Percentiles rank a stretch among this genome's conserved stretches.
phyloP scores from a whole-genome alignment of 2,888 invertebrate genomes.

The Harmothoe impar region DNA sequence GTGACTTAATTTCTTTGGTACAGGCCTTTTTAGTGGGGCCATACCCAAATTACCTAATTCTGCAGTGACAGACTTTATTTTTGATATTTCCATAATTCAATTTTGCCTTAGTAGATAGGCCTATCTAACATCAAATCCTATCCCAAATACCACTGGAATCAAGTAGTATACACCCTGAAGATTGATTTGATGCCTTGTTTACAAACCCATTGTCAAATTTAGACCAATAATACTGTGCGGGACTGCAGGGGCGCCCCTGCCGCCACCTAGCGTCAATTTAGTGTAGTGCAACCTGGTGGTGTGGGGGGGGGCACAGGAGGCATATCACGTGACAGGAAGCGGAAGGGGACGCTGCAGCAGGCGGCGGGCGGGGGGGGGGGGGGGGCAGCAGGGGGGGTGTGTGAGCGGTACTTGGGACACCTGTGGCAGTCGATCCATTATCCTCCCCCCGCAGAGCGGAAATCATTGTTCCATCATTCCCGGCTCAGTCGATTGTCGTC shows the following conservation, averaged over 20 bases:
- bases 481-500: conserved; percentile 2
- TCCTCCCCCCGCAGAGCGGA: conserved; percentile 26
- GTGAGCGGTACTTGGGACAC: neutral
- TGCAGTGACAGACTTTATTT: neutral
- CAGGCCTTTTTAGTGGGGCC: no score
- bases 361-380: neutral
- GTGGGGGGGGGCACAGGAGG: neutral
- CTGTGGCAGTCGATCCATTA: conserved; percentile 35
- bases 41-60: no score
- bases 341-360: neutral
- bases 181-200: no score
- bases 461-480: conserved; percentile 32
- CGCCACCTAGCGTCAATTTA: no score
- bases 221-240: neutral
- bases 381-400: no score
- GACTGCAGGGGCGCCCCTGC: no score
- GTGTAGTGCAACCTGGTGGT: neutral
- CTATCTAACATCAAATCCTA: no score
- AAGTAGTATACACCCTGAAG: neutral
- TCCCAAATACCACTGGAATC: neutral
- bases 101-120: no score
- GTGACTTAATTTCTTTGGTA: no score
- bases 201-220: no score
- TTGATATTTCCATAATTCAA: neutral
- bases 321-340: neutral